A percentile compares a stretch with the other conserved stretches of the same genome.
phyloP scores from a whole-genome alignment of 2,113 vertebrate species.

The Hippolais icterina region DNA sequence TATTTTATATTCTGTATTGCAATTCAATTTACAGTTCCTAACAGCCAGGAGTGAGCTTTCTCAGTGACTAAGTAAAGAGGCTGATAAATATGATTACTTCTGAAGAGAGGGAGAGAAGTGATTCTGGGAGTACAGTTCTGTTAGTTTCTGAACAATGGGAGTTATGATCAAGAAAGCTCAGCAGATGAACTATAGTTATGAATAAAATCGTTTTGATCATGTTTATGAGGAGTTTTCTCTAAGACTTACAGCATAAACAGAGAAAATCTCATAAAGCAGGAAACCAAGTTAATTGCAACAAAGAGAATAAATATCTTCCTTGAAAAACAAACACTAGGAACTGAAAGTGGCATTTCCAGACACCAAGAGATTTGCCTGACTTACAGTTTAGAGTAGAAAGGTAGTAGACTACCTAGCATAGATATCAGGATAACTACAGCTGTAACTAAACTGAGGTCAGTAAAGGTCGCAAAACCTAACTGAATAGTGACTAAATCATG shows the following conservation, averaged over 20 bases:
- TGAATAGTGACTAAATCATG: not conserved
- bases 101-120: not conserved
- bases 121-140: not conserved
- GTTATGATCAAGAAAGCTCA: not conserved
- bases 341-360: not conserved
- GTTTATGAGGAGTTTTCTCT: not conserved
- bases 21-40: conserved; percentile 34
- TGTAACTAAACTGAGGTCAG: not conserved
- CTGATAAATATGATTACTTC: not conserved
- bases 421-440: not conserved
- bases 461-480: not conserved
- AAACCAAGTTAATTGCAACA: not conserved
- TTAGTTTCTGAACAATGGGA: not conserved
- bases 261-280: not conserved
- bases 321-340: not conserved
- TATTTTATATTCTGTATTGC: not conserved
- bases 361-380: not conserved
- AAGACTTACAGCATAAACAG: not conserved
- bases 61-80: not conserved
- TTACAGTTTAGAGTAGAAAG: not conserved
- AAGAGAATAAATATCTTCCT: not conserved
- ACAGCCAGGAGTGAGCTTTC: not conserved
- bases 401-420: not conserved
- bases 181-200: not conserved
- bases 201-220: conserved; percentile 5